phyloP scores from a whole-genome alignment of 92 coral and sea anemone genomes.

The Hydrozoanthus gracilis region DNA sequence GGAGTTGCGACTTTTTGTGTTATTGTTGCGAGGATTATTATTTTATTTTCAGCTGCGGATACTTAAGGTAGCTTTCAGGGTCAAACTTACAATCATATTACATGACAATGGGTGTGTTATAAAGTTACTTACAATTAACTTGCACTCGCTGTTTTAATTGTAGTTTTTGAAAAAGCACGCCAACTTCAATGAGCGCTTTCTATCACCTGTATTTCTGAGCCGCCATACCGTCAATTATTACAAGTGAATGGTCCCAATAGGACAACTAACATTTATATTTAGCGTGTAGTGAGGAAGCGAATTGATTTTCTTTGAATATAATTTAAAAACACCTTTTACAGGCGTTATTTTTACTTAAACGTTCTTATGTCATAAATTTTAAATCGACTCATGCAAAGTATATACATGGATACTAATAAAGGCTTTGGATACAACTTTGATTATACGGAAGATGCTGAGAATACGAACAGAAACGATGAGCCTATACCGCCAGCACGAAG shows the following conservation, averaged over 20 bases:
- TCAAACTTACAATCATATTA: not conserved
- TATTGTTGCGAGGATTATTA: not conserved
- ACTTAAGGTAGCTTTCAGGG: not conserved
- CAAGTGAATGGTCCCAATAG: slow-evolving; percentile 24
- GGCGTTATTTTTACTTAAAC: too few relatives aligned
- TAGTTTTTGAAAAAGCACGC: slow-evolving; percentile 8
- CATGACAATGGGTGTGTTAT: not conserved
- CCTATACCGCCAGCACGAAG: slow-evolving; percentile 26
- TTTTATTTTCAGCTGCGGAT: not conserved
- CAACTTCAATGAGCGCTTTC: slow-evolving; percentile 10
- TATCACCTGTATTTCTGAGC: slow-evolving; percentile 5
- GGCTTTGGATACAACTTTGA: slow-evolving; percentile 1
- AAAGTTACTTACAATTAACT: not conserved
- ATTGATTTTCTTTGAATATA: not conserved
- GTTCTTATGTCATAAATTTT: not conserved
- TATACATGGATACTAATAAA: slow-evolving; percentile 2
- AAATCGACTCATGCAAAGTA: slow-evolving; percentile 9
- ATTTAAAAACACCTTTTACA: slow-evolving; percentile 1
- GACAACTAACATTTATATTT: too few relatives aligned
- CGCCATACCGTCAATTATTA: slow-evolving; percentile 23
- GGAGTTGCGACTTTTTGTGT: slow-evolving; percentile 8
- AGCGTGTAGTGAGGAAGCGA: not conserved
- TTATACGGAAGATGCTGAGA: slow-evolving; percentile 4
- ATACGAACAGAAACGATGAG: not conserved
- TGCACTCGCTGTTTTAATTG: not conserved